These are phyloP conservation scores for Bibio marci DNA, from an alignment of 2,888 invertebrate genomes.

Conservation along the genomic window DNA sequence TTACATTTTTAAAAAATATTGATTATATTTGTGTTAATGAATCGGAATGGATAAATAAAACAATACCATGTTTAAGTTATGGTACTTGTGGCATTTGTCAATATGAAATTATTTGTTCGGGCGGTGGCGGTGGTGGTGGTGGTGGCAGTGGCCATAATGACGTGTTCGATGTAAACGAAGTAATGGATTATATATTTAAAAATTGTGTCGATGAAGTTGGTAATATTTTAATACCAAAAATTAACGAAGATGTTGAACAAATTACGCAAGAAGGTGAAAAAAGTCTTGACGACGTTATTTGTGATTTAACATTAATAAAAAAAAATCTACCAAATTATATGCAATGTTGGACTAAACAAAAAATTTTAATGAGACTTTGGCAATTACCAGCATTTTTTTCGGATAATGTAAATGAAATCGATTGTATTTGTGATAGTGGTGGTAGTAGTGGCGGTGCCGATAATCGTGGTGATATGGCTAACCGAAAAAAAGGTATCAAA, in stretches of 20 bases:
- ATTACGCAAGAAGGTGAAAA: conserved; percentile 32
- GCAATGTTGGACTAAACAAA: conserved; percentile 24
- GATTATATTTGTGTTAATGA: conserved; percentile 26
- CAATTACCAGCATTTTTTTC: conserved; percentile 17
- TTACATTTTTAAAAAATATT: conserved; percentile 21
- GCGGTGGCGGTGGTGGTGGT: no score
- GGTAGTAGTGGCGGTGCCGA: no score
- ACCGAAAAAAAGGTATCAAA: conserved; percentile 14
- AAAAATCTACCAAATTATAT: conserved; percentile 19
- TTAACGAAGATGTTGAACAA: conserved; percentile 25
- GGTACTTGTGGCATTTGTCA: conserved; percentile 26
- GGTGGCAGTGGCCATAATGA: no score
- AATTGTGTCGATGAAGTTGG: conserved; percentile 2
- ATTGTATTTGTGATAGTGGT: no score
- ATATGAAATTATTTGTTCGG: conserved; percentile 11
- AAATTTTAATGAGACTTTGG: conserved; percentile 30
- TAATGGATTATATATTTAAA: not conserved
- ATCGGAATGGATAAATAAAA: conserved; percentile 29
- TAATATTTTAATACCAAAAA: conserved; percentile 24
- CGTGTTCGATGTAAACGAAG: not conserved
- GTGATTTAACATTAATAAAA: conserved; percentile 4
- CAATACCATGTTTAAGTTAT: conserved; percentile 28
- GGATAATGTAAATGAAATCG: conserved; percentile 13
- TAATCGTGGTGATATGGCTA: no score
- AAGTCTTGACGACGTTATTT: conserved; percentile 22